These are phyloP conservation scores for Clarias fuscus DNA, from an alignment of 2,797 vertebrate species.

Conservation along the genomic window DNA sequence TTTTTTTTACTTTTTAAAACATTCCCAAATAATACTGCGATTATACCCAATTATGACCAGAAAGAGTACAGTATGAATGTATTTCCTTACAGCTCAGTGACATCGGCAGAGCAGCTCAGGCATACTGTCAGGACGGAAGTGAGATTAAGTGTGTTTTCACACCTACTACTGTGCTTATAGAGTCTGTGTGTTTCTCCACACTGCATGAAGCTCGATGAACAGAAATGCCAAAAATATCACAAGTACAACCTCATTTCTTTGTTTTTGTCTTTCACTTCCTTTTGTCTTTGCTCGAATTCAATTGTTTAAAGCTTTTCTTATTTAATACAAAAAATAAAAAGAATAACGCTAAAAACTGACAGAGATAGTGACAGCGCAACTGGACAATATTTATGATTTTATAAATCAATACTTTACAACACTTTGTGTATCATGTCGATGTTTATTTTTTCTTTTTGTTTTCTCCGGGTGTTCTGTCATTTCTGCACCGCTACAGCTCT, in stretches of 20 bases:
- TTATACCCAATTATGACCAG: neutral
- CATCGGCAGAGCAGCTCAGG: neutral
- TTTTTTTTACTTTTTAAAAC: neutral
- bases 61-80: neutral
- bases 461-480: neutral
- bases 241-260: neutral
- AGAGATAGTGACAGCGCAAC: neutral
- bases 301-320: neutral
- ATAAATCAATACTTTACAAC: neutral
- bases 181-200: too few species aligned
- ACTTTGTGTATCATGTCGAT: neutral
- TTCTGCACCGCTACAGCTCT: neutral
- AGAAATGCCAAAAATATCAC: too few species aligned
- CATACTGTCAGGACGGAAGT: neutral
- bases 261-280: neutral
- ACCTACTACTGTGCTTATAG: neutral
- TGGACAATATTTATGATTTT: neutral
- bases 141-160: neutral
- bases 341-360: neutral
- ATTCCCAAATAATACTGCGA: neutral
- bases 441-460: neutral
- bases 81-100: neutral
- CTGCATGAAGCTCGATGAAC: neutral
- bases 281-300: neutral
- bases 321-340: neutral